These are phyloP conservation scores for Sphaerodactylus townsendi DNA, from an alignment of 2,113 vertebrate genomes.

Conservation along the genomic window DNA sequence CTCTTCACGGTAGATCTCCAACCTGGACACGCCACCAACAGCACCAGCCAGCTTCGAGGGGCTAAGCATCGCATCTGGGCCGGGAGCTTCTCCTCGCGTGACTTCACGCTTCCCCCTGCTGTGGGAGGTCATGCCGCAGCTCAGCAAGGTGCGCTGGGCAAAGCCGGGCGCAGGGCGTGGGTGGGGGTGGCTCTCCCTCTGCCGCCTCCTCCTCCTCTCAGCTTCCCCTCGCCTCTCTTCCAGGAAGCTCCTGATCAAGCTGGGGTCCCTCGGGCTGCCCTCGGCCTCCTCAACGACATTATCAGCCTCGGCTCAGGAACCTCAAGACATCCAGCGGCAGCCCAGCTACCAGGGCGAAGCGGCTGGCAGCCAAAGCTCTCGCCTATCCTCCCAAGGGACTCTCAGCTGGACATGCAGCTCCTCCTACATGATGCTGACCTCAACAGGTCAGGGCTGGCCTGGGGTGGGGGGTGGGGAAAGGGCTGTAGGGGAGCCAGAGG, in stretches of 20 bases:
- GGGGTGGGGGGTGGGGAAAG: too few relatives aligned
- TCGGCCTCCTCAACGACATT: slow-evolving; percentile 94
- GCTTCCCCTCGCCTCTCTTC: not conserved
- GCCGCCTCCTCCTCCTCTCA: not conserved
- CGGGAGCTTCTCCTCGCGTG: slow-evolving; percentile 94
- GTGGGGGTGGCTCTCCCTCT: not conserved
- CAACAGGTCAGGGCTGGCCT: slow-evolving; percentile 81
- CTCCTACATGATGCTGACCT: slow-evolving; percentile 93
- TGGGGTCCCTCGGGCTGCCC: slow-evolving; percentile 94
- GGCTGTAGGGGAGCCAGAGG: too few relatives aligned
- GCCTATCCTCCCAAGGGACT: slow-evolving; percentile 88
- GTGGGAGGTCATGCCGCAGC: slow-evolving; percentile 95
- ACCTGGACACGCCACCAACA: slow-evolving; percentile 93
- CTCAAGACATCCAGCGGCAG: slow-evolving; percentile 94
- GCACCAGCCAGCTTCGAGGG: slow-evolving; percentile 95
- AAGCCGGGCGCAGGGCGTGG: not conserved
- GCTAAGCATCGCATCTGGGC: slow-evolving; percentile 97
- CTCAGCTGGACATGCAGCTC: slow-evolving; percentile 90
- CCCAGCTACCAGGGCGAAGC: slow-evolving; percentile 91
- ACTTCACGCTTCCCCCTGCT: slow-evolving; percentile 92
- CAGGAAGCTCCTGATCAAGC: slow-evolving; percentile 96
- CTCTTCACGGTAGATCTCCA: slow-evolving; percentile 97
- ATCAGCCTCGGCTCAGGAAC: slow-evolving; percentile 95
- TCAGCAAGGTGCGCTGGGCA: slow-evolving; percentile 86
- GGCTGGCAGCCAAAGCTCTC: slow-evolving; percentile 84